These are phyloP conservation scores for Haliclystus octoradiatus DNA, from an alignment of 30 jellyfish, hydroid and myxozoan species.

Conservation along the genomic window DNA sequence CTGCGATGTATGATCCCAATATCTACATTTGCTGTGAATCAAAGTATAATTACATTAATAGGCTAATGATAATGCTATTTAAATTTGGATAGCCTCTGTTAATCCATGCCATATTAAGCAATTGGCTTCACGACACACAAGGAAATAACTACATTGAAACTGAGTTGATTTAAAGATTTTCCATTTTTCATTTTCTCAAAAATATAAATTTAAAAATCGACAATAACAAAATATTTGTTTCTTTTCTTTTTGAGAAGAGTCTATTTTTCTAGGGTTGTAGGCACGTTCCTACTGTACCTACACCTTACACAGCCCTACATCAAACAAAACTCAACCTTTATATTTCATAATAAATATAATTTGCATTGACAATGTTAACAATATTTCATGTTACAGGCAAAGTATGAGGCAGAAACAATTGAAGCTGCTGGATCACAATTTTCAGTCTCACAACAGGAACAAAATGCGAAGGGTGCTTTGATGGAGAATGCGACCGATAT, in stretches of 20 bases:
- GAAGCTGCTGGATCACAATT: slow-evolving; percentile 78
- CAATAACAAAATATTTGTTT: too few species aligned
- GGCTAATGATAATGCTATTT: too few species aligned
- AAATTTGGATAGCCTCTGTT: too few species aligned
- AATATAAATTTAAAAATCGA: too few species aligned
- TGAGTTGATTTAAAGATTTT: too few species aligned
- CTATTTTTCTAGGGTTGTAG: not conserved
- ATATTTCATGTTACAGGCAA: slow-evolving; percentile 55
- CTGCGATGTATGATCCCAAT: too few species aligned
- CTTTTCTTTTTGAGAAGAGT: not conserved
- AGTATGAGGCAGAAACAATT: slow-evolving; percentile 63
- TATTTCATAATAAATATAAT: not conserved
- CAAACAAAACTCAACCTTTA: not conserved
- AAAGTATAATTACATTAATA: too few species aligned
- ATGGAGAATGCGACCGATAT: slow-evolving; percentile 93
- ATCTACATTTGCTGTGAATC: too few species aligned
- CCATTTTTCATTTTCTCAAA: too few species aligned
- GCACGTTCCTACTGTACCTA: not conserved
- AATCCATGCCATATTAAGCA: not conserved
- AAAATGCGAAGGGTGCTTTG: slow-evolving; percentile 78
- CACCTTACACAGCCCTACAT: not conserved
- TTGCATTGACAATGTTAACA: not conserved
- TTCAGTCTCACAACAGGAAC: slow-evolving; percentile 92
- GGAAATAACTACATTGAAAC: too few species aligned
- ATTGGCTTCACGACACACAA: too few species aligned